Evolutionary conservation across 2,113 vertebrate genomes (phyloP).

Genomic region (Urocitellus parryii): DNA sequence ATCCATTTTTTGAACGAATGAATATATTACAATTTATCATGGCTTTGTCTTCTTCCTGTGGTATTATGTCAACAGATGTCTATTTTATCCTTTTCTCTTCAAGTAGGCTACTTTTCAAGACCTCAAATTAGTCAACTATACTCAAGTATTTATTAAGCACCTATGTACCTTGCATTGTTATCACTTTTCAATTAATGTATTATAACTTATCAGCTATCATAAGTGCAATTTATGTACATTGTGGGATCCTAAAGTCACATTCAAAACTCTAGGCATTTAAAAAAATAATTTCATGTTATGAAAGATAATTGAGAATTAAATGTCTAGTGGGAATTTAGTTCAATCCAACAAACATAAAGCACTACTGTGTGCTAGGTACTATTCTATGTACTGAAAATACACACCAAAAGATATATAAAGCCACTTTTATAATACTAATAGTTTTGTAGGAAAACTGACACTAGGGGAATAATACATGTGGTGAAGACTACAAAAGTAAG

Average conservation of each 20-base stretch:
- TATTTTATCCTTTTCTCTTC: neutral
- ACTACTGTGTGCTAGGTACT: neutral
- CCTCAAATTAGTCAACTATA: neutral
- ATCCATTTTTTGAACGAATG: neutral
- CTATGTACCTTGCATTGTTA: neutral
- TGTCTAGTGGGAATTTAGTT: conserved; percentile 28
- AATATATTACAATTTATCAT: neutral
- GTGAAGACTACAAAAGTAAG: neutral
- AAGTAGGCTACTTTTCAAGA: neutral
- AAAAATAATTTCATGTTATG: neutral
- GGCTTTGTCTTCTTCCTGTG: neutral
- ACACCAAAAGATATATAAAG: neutral
- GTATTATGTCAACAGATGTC: neutral
- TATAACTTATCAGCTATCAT: neutral
- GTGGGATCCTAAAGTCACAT: neutral
- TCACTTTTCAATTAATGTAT: neutral
- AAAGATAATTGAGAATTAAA: conserved; percentile 22
- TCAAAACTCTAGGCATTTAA: neutral
- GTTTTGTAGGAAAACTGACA: neutral
- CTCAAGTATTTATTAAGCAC: neutral
- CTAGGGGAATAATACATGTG: neutral
- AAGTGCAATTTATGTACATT: neutral
- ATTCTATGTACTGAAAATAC: neutral
- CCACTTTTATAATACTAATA: neutral
- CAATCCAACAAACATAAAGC: neutral